Conservation (phyloP, 23 tunicate genomes). For the Diplosoma virens region DNA sequence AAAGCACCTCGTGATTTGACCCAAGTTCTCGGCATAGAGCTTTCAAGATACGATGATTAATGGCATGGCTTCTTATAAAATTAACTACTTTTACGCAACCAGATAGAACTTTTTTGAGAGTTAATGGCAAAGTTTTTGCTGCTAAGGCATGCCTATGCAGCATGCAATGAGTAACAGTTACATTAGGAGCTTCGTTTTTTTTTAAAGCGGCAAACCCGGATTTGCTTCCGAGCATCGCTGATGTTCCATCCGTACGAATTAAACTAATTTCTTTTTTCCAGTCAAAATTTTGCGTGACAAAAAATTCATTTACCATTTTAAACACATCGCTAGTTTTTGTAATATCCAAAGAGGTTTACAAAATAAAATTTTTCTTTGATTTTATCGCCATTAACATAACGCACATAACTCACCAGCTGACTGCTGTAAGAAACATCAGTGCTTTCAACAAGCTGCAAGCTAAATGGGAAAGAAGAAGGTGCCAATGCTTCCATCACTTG, state of each 20-base stretch:
- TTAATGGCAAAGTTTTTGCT: conserved; percentile 16
- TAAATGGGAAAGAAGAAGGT: conserved; percentile 8
- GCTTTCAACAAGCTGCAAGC: conserved; percentile 15
- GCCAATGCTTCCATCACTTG: conserved; percentile 12
- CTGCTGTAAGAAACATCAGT: conserved; percentile 8
- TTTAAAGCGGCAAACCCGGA: conserved; percentile 18
- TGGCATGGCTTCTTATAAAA: conserved; percentile 4
- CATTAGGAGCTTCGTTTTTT: conserved; percentile 25
- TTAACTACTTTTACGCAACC: conserved; percentile 20
- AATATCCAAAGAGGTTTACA: neutral
- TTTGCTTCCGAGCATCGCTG: conserved; percentile 27
- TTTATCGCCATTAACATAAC: conserved; percentile 20
- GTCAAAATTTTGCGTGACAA: conserved; percentile 18
- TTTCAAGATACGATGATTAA: conserved; percentile 13
- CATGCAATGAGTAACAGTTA: conserved; percentile 16
- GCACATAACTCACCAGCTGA: conserved; percentile 16
- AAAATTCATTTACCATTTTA: conserved; percentile 7
- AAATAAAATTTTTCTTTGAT: conserved; percentile 11
- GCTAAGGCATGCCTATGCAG: conserved; percentile 29
- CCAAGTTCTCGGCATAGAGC: conserved; percentile 12
- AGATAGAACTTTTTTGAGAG: conserved; percentile 10
- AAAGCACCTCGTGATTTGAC: conserved; percentile 20
- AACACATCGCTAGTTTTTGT: conserved; percentile 5
- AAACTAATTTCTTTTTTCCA: conserved; percentile 3
- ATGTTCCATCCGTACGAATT: conserved; percentile 28